Base-by-base conservation (phyloP, 2,113 vertebrate species). In the Callaeas wilsoni region DNA sequence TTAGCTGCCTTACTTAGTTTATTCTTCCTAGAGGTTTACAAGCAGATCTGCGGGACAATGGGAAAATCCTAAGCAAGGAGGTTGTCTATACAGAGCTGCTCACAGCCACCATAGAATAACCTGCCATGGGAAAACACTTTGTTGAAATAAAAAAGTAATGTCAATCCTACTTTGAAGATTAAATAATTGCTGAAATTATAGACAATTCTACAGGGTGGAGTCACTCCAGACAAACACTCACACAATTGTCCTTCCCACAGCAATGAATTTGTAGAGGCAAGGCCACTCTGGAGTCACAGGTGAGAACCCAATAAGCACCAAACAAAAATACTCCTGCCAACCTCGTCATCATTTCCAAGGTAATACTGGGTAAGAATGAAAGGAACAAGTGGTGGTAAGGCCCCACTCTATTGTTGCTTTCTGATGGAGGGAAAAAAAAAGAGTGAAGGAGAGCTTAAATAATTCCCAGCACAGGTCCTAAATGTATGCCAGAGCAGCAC, bases 141-240 rank as follows among this genome's bases (percentile, higher is more conserved):
- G 47, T 67, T 67, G 59, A 78, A 94, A 84, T 41, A n/a, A 69
- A 87, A 62, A 67, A 87, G 39, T 16, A 50, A 79, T 7, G 42
- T 7, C 46, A 93, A 47, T 44, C 33, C 35, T 70, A 46, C 39
- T 92, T 90, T 78, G 52, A 90, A 87, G 94, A 87, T 64, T 0
- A 93, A 91, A 87, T 94, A 94, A 94, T 93, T 90, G 69, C 35
- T 75, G 84, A 78, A 89, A 87, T 89, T 87, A 75, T 22, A 90
- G 79, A 44, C 44, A 78, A 71, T 84, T 78, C 47, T 64, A 78
- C 17, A 37, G 77, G 89, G 73, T 0, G 7, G 89, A 81, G 89
- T 84, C 41, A 77, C 73, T 92, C 39, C 41, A 81, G 73, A 81
- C 50, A 84, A 84, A 84, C 1, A 1, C 17, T 82, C 70, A 37